phyloP scores from a whole-genome alignment of 2,113 vertebrate species.

The Hypocryptadius cinnamomeus region DNA sequence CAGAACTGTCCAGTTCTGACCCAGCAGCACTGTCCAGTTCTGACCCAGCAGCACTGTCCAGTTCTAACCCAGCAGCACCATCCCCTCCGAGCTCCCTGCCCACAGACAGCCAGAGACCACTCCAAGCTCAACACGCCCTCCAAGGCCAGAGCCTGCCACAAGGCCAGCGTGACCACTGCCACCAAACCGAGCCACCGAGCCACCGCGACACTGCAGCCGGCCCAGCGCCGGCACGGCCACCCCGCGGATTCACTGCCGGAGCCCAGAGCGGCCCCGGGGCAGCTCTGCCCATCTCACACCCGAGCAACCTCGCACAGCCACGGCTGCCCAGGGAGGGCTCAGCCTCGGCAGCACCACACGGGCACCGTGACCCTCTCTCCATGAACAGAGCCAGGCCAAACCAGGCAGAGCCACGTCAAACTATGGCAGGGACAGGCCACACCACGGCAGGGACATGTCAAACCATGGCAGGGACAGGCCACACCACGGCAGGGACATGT shows the following conservation, averaged over 20 bases:
- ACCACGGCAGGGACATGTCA: not conserved
- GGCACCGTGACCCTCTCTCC: not conserved
- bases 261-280: accelerated
- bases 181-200: accelerated
- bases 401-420: not conserved
- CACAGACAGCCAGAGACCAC: not conserved
- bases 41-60: not conserved
- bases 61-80: not conserved
- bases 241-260: accelerated
- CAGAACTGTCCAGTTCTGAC: not conserved
- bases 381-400: accelerated
- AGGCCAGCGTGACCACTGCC: accelerated
- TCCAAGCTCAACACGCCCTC: not conserved
- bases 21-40: accelerated
- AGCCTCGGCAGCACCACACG: accelerated
- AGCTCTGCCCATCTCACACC: not conserved
- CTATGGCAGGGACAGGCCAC: not conserved
- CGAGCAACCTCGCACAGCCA: accelerated
- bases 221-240: accelerated
- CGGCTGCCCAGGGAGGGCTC: not conserved
- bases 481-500: not conserved
- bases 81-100: no score
- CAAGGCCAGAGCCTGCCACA: not conserved
- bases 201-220: not conserved
- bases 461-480: not conserved